A percentile compares a stretch with the other conserved stretches of the same genome.
These are phyloP conservation scores for Oxygymnocypris stewartii DNA, from an alignment of 2,113 vertebrate species.

Conservation along the genomic window DNA sequence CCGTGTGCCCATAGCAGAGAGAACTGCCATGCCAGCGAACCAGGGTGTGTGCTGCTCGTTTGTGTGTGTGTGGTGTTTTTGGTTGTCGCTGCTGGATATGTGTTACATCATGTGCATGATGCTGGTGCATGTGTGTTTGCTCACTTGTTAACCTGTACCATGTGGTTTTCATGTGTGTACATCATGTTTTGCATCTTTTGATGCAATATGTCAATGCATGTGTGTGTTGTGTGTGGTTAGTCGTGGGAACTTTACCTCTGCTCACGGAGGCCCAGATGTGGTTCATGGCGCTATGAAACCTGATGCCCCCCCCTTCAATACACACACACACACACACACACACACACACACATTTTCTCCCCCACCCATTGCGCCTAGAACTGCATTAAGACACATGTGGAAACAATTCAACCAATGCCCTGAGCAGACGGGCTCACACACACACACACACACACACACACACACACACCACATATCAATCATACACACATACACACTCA, in stretches of 20 bases:
- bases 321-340: constrained; percentile 56
- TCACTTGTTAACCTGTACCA: constrained; percentile 23
- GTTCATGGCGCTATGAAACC: constrained; percentile 76
- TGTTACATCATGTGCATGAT: not conserved
- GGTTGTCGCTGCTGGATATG: constrained; percentile 34
- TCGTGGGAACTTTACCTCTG: constrained; percentile 78
- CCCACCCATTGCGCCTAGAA: constrained; percentile 77
- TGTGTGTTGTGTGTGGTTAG: constrained; percentile 63
- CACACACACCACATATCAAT: constrained; percentile 55
- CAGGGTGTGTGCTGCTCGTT: constrained; percentile 57
- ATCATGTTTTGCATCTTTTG: constrained; percentile 41
- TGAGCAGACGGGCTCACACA: constrained; percentile 77
- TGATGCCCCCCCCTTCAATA: constrained; percentile 64
- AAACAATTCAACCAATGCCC: constrained; percentile 81
- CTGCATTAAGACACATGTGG: constrained; percentile 81
- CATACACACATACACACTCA: constrained; percentile 47
- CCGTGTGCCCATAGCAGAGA: constrained; percentile 72
- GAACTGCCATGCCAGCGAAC: constrained; percentile 74
- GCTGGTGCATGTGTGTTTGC: constrained; percentile 23
- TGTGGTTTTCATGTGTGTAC: constrained; percentile 39
- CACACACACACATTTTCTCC: constrained; percentile 58
- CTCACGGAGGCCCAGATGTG: constrained; percentile 73
- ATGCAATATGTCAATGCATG: constrained; percentile 48
- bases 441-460: constrained; percentile 72
- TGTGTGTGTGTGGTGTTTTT: constrained; percentile 57